Conservation (phyloP, 35 echinoderm and acorn worm species). For the Anneissia japonica region DNA sequence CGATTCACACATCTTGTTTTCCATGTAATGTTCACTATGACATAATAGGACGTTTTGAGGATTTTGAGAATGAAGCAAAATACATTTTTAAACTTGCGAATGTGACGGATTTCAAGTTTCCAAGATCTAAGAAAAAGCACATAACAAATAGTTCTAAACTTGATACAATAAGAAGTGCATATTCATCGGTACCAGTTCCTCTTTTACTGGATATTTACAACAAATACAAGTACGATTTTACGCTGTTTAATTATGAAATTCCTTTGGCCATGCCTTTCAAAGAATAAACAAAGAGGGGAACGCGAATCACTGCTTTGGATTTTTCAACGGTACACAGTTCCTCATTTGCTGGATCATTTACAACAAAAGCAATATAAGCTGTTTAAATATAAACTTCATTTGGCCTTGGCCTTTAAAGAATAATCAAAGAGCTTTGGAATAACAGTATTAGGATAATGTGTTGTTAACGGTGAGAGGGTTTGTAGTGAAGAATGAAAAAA, state of each 20-base stretch:
- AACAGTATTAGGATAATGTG: no score
- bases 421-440: no score
- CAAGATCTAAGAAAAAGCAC: slow-evolving; percentile 51
- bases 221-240: slow-evolving; percentile 67
- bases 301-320: no score
- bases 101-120: slow-evolving; percentile 43
- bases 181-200: slow-evolving; percentile 16
- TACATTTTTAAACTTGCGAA: slow-evolving; percentile 51
- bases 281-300: no score
- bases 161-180: slow-evolving; percentile 37
- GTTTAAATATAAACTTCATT: no score
- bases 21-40: slow-evolving; percentile 88
- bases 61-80: slow-evolving; percentile 54
- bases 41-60: slow-evolving; percentile 83
- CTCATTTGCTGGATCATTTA: no score
- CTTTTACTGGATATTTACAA: slow-evolving; percentile 61
- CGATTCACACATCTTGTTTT: slow-evolving; percentile 35
- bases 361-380: no score
- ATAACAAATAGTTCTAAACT: slow-evolving; percentile 70
- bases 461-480: no score
- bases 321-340: no score
- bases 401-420: no score
- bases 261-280: no score
- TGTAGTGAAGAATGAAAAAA: no score
- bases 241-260: slow-evolving; percentile 63